A percentile compares a stretch with the other conserved stretches of the same genome.
These are phyloP conservation scores for Pristis pectinata DNA, from an alignment of 2,797 vertebrate genomes.

Conservation along the genomic window DNA sequence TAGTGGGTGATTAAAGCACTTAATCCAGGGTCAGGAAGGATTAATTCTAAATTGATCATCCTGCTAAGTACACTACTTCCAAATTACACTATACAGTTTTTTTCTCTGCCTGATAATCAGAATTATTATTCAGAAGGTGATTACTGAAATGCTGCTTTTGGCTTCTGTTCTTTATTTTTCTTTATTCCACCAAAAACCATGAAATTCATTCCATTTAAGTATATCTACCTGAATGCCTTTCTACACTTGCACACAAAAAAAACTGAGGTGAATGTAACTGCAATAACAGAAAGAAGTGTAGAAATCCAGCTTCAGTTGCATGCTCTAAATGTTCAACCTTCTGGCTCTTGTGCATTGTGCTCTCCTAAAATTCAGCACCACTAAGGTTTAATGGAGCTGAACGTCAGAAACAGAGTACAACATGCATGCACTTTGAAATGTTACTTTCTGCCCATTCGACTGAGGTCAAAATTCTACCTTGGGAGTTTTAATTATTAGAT, in stretches of 20 bases:
- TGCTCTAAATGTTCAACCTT: neutral
- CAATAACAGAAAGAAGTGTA: neutral
- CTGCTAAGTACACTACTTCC: neutral
- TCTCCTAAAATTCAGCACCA: too few relatives aligned
- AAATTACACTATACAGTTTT: neutral
- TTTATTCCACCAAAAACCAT: neutral
- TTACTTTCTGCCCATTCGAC: too few relatives aligned
- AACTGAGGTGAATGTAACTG: too few relatives aligned
- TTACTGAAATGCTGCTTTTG: neutral
- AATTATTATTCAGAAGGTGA: neutral
- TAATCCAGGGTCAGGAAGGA: neutral
- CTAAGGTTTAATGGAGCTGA: too few relatives aligned
- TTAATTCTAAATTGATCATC: conserved; percentile 18
- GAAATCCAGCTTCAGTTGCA: neutral
- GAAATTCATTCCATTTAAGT: neutral
- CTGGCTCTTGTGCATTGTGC: too few relatives aligned
- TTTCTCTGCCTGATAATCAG: neutral
- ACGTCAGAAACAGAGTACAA: too few relatives aligned
- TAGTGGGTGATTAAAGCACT: neutral
- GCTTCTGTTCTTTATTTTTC: neutral
- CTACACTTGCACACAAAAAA: neutral
- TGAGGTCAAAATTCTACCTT: too few relatives aligned
- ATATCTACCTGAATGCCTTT: neutral
- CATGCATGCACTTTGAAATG: too few relatives aligned
- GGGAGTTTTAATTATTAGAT: neutral